phyloP scores from a whole-genome alignment of 2,797 vertebrate species.

The Xyrichtys novacula region DNA sequence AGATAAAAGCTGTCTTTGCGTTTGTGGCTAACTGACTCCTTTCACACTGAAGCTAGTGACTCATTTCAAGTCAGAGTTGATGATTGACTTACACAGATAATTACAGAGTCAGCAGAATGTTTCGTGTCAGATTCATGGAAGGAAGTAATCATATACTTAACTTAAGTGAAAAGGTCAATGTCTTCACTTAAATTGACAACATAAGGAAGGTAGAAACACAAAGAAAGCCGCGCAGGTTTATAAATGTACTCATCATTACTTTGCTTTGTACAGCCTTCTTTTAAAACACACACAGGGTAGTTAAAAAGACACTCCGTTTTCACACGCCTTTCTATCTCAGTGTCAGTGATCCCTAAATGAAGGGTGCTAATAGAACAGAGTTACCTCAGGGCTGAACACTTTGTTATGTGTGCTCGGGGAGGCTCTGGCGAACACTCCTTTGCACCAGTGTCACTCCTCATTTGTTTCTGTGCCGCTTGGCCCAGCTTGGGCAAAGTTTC shows the following conservation, averaged over 20 bases:
- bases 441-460: slow-evolving; percentile 89
- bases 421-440: slow-evolving; percentile 84
- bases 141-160: slow-evolving; percentile 33
- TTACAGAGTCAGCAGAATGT: slow-evolving; percentile 11
- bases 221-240: slow-evolving; percentile 30
- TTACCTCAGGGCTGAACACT: slow-evolving; percentile 86
- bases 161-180: slow-evolving; percentile 17
- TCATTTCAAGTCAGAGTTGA: not conserved
- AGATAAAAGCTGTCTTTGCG: slow-evolving; percentile 4
- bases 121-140: not conserved
- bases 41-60: not conserved
- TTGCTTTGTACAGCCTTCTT: slow-evolving; percentile 41
- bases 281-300: slow-evolving; percentile 48
- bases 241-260: slow-evolving; percentile 44
- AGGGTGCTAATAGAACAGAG: slow-evolving; percentile 77
- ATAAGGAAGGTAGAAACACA: slow-evolving; percentile 15
- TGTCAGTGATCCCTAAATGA: slow-evolving; percentile 54
- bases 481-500: slow-evolving; percentile 73
- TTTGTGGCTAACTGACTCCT: not conserved
- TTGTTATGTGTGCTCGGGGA: slow-evolving; percentile 87
- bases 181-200: slow-evolving; percentile 6
- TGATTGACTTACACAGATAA: not conserved
- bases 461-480: slow-evolving; percentile 86
- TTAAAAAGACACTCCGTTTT: slow-evolving; percentile 53
- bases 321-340: slow-evolving; percentile 50